A percentile compares a stretch with the other conserved stretches of the same genome.
Conservation (phyloP, 2,888 invertebrate genomes). For the Azorinus chamasolen region DNA sequence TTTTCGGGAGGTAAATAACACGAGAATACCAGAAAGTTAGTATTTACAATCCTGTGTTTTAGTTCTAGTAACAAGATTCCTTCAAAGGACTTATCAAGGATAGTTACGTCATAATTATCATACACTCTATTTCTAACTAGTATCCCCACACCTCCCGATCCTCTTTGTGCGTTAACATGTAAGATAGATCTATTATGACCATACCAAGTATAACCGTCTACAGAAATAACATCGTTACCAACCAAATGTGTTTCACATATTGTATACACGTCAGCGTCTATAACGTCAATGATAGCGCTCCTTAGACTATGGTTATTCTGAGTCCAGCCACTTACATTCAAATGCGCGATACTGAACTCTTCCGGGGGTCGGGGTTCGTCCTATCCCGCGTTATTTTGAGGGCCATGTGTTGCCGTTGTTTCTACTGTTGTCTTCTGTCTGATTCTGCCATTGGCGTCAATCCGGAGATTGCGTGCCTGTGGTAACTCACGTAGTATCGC, state of each 20-base stretch:
- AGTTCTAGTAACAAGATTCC: too few relatives aligned
- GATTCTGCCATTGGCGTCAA: slow-evolving; percentile 2
- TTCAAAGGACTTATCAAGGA: too few relatives aligned
- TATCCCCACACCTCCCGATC: slow-evolving; percentile 6
- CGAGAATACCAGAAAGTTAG: too few relatives aligned
- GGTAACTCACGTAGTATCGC: neutral
- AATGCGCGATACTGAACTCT: slow-evolving; percentile 27
- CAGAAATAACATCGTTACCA: neutral
- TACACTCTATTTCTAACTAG: neutral
- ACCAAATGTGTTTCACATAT: slow-evolving; percentile 11
- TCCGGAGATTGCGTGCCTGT: neutral
- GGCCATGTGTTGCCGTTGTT: too few relatives aligned
- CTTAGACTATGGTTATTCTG: slow-evolving; percentile 27
- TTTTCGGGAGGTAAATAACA: too few relatives aligned
- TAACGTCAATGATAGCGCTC: neutral
- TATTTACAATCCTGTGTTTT: too few relatives aligned
- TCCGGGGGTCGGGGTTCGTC: slow-evolving; percentile 14
- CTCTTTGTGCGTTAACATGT: slow-evolving; percentile 6
- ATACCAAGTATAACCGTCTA: slow-evolving; percentile 4
- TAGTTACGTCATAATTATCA: too few relatives aligned
- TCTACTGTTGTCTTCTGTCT: neutral
- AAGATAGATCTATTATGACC: neutral
- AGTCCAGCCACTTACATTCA: slow-evolving; percentile 58
- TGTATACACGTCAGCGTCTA: neutral
- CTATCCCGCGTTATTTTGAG: neutral